These are phyloP conservation scores for Caracal caracal DNA, from an alignment of 2,113 vertebrate genomes.

Conservation along the genomic window DNA sequence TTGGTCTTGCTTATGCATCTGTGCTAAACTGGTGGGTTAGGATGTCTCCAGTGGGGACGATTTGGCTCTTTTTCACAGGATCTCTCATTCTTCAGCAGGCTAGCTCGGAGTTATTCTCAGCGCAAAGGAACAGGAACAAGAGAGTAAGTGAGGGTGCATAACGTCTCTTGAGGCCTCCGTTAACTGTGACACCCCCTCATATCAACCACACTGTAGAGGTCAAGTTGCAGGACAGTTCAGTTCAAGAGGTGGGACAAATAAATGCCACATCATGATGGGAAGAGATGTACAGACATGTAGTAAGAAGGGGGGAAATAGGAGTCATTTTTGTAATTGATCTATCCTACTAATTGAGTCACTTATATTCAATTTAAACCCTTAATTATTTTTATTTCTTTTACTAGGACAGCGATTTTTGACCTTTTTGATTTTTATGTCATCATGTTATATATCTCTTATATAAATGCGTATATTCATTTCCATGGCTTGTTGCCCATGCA, in stretches of 20 bases:
- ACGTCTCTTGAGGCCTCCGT: background rate
- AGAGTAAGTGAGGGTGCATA: no score
- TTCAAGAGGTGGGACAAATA: background rate
- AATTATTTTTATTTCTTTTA: background rate
- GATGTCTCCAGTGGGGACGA: background rate
- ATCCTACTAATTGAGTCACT: background rate
- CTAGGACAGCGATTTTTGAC: background rate
- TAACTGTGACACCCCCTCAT: background rate
- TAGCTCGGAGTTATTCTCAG: background rate
- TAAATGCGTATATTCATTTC: background rate
- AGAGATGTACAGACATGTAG: background rate
- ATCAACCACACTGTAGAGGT: background rate
- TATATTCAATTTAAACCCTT: background rate
- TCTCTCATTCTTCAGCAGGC: background rate
- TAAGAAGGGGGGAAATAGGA: background rate
- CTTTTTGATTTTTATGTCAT: constrained; percentile 12
- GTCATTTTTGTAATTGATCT: background rate
- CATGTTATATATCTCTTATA: background rate
- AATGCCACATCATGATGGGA: background rate
- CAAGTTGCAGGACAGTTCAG: background rate
- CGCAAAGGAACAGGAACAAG: background rate
- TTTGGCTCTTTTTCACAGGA: background rate
- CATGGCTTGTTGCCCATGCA: background rate
- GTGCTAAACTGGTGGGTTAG: background rate
- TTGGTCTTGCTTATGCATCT: background rate